Percentiles rank a stretch among this genome's conserved stretches.
Evolutionary conservation across 1,140 invertebrate genomes (phyloP).

Genomic region (Macrotrachela quadricornifera): DNA sequence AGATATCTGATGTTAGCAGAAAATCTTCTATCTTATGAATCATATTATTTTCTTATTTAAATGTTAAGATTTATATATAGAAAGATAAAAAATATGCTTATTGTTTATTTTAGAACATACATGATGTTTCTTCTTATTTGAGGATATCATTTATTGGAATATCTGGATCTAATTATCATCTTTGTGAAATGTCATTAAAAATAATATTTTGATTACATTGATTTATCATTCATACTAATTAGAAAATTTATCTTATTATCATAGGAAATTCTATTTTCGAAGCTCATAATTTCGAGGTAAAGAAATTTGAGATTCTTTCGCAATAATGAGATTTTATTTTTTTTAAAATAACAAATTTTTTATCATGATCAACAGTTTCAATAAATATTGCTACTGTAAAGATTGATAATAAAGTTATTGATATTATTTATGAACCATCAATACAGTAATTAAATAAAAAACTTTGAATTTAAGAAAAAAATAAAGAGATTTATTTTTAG

Average conservation of each 20-base stretch:
- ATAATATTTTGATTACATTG: conserved; percentile 16
- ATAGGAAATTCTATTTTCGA: conserved; percentile 41
- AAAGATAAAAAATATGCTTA: neutral
- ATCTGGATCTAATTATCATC: conserved; percentile 33
- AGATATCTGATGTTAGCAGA: conserved; percentile 39
- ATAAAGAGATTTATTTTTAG: no score
- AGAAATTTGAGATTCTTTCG: no score
- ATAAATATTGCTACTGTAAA: no score
- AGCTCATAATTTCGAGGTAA: conserved; percentile 32
- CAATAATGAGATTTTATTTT: neutral
- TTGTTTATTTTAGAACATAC: conserved; percentile 28
- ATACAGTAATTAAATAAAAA: no score
- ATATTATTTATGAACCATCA: no score
- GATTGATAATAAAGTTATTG: no score
- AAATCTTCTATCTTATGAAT: conserved; percentile 36
- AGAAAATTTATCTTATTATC: conserved; percentile 39
- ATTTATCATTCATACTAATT: conserved; percentile 37
- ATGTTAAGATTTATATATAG: conserved; percentile 15
- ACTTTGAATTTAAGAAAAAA: no score
- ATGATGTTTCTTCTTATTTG: conserved; percentile 35
- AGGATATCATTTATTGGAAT: conserved; percentile 37
- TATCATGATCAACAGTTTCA: no score
- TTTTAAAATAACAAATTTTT: neutral
- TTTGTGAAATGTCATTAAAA: neutral
- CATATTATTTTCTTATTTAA: conserved; percentile 39